A percentile compares a stretch with the other conserved stretches of the same genome.
These are phyloP conservation scores for Dissostichus mawsoni DNA, from an alignment of 2,113 vertebrate species.

Conservation along the genomic window DNA sequence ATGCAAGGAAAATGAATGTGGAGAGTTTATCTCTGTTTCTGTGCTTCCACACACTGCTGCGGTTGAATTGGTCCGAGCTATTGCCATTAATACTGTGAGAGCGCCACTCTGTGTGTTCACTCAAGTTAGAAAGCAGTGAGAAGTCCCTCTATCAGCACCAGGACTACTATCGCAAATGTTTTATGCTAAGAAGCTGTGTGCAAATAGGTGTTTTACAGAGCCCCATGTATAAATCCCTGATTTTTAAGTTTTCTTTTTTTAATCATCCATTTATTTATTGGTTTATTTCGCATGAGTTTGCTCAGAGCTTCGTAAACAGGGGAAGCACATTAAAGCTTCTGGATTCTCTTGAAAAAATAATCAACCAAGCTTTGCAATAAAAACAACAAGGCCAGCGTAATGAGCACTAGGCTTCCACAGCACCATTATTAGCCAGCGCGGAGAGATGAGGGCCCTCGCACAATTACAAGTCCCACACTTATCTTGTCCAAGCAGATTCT, in stretches of 20 bases:
- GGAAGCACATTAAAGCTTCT: conserved; percentile 62
- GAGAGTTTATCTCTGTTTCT: conserved; percentile 66
- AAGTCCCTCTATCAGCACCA: conserved; percentile 45
- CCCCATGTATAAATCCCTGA: conserved; percentile 10
- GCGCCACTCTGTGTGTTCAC: conserved; percentile 45
- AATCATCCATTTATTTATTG: conserved; percentile 47
- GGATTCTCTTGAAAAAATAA: conserved; percentile 72
- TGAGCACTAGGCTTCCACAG: conserved; percentile 72
- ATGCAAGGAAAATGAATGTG: conserved; percentile 60
- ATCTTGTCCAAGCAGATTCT: conserved; percentile 79
- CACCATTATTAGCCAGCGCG: conserved; percentile 71
- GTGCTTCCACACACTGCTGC: conserved; percentile 40
- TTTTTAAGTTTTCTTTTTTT: conserved; percentile 14
- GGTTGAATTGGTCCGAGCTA: conserved; percentile 40
- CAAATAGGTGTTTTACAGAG: conserved; percentile 48
- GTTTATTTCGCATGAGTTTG: conserved; percentile 49
- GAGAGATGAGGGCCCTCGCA: conserved; percentile 73
- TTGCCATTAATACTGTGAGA: conserved; percentile 64
- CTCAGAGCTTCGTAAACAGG: conserved; percentile 55
- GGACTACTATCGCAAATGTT: conserved; percentile 24
- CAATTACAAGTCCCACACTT: conserved; percentile 79
- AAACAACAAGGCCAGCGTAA: conserved; percentile 74
- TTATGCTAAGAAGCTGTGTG: conserved; percentile 25
- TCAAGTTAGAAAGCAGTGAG: conserved; percentile 51
- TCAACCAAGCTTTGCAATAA: conserved; percentile 68